These are phyloP conservation scores for Oscheius sp. DNA, from an alignment of 2,888 invertebrate genomes.

Conservation along the genomic window DNA sequence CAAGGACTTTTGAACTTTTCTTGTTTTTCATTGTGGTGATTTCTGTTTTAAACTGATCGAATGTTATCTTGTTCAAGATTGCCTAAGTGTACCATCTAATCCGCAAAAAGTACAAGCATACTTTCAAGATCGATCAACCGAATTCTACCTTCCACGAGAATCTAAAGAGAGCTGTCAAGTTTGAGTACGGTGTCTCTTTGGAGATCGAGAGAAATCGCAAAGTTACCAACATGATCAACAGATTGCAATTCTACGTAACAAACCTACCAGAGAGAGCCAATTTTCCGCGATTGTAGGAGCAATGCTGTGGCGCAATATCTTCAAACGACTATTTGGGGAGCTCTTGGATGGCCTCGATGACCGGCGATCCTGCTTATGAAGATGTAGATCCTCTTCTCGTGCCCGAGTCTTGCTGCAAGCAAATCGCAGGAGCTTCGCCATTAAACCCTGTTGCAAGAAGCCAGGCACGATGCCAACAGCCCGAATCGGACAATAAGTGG, in stretches of 20 bases:
- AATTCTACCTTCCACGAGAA: slow-evolving; percentile 33
- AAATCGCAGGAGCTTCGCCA: slow-evolving; percentile 59
- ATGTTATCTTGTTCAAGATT: not conserved
- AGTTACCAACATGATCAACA: slow-evolving; percentile 61
- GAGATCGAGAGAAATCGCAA: slow-evolving; percentile 49
- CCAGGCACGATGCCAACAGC: slow-evolving; percentile 62
- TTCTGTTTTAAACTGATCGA: not conserved
- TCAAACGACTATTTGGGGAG: slow-evolving; percentile 50
- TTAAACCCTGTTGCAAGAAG: slow-evolving; percentile 61
- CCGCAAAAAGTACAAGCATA: no score
- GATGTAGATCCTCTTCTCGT: slow-evolving; percentile 43
- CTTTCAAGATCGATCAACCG: slow-evolving; percentile 26
- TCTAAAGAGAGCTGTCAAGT: slow-evolving; percentile 54
- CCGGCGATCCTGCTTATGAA: slow-evolving; percentile 26
- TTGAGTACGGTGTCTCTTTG: slow-evolving; percentile 58
- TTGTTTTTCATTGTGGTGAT: slow-evolving; percentile 25
- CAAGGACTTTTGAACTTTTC: not conserved
- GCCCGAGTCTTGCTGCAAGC: slow-evolving; percentile 64
- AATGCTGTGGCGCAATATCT: slow-evolving; percentile 50
- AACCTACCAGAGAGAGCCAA: not conserved
- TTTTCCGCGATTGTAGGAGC: slow-evolving; percentile 41
- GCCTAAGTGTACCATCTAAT: no score
- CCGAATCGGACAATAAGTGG: slow-evolving; percentile 59
- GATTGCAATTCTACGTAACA: slow-evolving; percentile 65
- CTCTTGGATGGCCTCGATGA: slow-evolving; percentile 44